These are phyloP conservation scores for Timema podura DNA, from an alignment of 2,888 invertebrate species.

Conservation along the genomic window DNA sequence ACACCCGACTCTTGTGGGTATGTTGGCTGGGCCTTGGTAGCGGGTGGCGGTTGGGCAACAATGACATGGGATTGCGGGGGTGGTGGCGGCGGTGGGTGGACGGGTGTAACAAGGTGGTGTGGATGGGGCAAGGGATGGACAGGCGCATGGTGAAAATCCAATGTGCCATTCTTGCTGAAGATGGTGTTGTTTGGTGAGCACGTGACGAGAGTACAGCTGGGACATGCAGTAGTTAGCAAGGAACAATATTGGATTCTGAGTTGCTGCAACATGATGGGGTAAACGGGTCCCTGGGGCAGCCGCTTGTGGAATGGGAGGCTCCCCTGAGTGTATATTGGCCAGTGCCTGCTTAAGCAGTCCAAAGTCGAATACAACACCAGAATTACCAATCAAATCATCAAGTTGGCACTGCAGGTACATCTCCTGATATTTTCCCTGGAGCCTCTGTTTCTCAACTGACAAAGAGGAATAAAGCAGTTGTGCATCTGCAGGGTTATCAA, in stretches of 20 bases:
- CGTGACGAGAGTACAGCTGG: constrained; percentile 63
- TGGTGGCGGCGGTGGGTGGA: constrained; percentile 35
- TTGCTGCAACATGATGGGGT: constrained; percentile 27
- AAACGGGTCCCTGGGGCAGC: constrained; percentile 29
- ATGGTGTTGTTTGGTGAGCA: constrained; percentile 52
- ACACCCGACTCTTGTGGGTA: constrained; percentile 27
- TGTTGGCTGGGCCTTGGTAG: constrained; percentile 27
- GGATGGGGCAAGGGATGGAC: constrained; percentile 29
- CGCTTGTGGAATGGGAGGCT: constrained; percentile 44
- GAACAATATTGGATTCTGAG: constrained; percentile 64
- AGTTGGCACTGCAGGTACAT: constrained; percentile 68
- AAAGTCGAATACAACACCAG: constrained; percentile 63
- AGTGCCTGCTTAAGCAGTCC: constrained; percentile 62
- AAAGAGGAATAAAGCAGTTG: constrained; percentile 58
- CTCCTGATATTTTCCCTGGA: constrained; percentile 64
- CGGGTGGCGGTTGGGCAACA: constrained; percentile 27
- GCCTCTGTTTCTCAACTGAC: constrained; percentile 60
- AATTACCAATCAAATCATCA: constrained; percentile 64
- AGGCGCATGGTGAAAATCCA: constrained; percentile 36
- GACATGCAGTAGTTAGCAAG: constrained; percentile 75
- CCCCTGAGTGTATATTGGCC: constrained; percentile 57
- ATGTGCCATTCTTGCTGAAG: constrained; percentile 53
- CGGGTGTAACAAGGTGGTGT: constrained; percentile 36
- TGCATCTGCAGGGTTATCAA: constrained; percentile 57
- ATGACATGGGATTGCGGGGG: constrained; percentile 17